Percentiles rank a stretch among this genome's conserved stretches.
phyloP scores from a whole-genome alignment of 2,888 invertebrate species.

The Chaetogeoica ovagalla region DNA sequence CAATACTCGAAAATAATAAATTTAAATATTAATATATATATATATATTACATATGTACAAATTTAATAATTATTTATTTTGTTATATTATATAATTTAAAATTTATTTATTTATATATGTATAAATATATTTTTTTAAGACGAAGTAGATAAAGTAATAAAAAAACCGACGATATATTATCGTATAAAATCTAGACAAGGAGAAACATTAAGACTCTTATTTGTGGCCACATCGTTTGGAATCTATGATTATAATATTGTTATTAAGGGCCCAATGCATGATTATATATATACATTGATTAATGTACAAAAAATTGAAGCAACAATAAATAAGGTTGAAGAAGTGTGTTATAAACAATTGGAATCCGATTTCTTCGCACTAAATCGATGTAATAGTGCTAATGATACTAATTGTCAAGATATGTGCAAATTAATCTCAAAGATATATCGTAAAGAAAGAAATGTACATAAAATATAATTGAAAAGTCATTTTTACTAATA shows the following conservation, averaged over 20 bases:
- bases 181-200: conserved; percentile 14
- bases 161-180: conserved; percentile 11
- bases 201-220: background rate
- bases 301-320: background rate
- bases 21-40: too few relatives aligned
- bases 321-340: background rate
- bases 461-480: background rate
- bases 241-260: background rate
- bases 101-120: background rate
- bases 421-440: conserved; percentile 12
- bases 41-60: too few relatives aligned
- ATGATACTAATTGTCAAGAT: conserved; percentile 10
- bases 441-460: background rate
- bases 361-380: background rate
- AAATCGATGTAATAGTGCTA: background rate
- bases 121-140: background rate
- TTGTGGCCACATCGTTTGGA: conserved; percentile 4
- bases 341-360: background rate
- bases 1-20: too few relatives aligned
- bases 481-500: background rate
- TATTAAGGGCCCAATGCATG: background rate
- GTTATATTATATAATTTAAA: background rate
- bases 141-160: background rate
- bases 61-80: too few relatives aligned
- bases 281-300: background rate